Evolutionary conservation across 2,797 vertebrate genomes (phyloP), one percentile per base, ranked within the genome.

Genomic region (Rhinatrema bivittatum): DNA sequence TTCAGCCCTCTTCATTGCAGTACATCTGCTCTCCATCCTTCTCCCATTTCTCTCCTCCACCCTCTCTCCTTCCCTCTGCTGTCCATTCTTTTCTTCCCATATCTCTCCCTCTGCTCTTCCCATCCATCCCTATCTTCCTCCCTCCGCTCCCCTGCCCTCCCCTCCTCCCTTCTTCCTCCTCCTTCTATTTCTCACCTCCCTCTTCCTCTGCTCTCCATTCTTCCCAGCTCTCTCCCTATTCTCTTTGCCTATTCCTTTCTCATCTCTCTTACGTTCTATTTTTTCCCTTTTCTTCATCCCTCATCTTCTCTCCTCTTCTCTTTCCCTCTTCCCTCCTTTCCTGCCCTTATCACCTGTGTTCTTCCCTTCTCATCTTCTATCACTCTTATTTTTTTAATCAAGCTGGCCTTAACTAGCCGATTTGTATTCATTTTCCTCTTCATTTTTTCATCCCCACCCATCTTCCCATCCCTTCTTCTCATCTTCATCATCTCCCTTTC

Each of bases 1-100:
- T n/a, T n/a, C n/a, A n/a, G n/a, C 12, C 23, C 12, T 3, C 12
- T 23, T 9, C 22, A 8, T 12, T 1, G 15, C 14, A 16, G 16
- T 15, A 1, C 3, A 7, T 16, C 12, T 3, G 10, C 16, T 9
- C n/a, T n/a, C n/a, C n/a, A n/a, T n/a, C n/a, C n/a, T n/a, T n/a
- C n/a, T n/a, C n/a, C n/a, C n/a, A n/a, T n/a, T n/a, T n/a, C n/a
- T n/a, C n/a, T n/a, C n/a, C n/a, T n/a, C n/a, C n/a, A n/a, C n/a
- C n/a, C n/a, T n/a, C 25, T 11, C 9, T 25, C 26, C 25, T 26
- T 25, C 26, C 9, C 10, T 9, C 25, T 25, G 10, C 13, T 10
- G 25, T 25, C 14, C 14, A 26, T 4, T 6, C 17, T 10, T 19
- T 12, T 10, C 32, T 7, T 32, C 32, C 6, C 11, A 3, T 9